These are phyloP conservation scores for Amiota mariae DNA, from an alignment of 2,888 invertebrate species.

Conservation along the genomic window DNA sequence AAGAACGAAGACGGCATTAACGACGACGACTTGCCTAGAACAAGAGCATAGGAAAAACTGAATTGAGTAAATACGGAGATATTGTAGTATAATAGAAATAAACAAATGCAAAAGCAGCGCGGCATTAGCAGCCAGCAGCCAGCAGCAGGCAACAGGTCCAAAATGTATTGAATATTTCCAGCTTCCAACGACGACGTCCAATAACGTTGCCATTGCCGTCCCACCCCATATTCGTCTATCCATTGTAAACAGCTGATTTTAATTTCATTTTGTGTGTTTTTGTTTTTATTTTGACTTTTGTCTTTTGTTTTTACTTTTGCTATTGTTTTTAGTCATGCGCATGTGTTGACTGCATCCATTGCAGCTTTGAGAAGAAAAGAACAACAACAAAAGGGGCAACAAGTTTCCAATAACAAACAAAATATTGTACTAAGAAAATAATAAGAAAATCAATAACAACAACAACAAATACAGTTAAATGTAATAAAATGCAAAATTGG, in stretches of 20 bases:
- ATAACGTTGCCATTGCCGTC: background rate
- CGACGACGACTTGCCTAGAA: slow-evolving; percentile 27
- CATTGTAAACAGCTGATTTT: slow-evolving; percentile 23
- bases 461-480: background rate
- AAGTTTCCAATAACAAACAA: slow-evolving; percentile 9
- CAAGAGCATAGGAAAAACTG: slow-evolving; percentile 52
- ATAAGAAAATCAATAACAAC: background rate
- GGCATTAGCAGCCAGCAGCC: background rate
- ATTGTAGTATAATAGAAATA: background rate
- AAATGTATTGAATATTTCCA: slow-evolving; percentile 18
- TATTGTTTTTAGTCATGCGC: slow-evolving; percentile 10
- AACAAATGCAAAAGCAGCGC: slow-evolving; percentile 26
- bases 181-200: slow-evolving; percentile 15
- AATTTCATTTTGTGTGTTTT: too few species aligned
- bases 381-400: slow-evolving; percentile 40
- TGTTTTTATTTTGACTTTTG: too few species aligned
- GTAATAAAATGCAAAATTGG: too few species aligned
- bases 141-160: slow-evolving; percentile 4
- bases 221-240: background rate
- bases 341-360: background rate
- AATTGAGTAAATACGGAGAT: slow-evolving; percentile 31
- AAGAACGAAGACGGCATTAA: background rate
- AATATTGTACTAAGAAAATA: background rate
- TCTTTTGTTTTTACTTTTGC: too few species aligned
- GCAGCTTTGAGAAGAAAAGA: background rate